Conservation (phyloP, 2,113 vertebrate genomes). For the Myotis yumanensis region DNA sequence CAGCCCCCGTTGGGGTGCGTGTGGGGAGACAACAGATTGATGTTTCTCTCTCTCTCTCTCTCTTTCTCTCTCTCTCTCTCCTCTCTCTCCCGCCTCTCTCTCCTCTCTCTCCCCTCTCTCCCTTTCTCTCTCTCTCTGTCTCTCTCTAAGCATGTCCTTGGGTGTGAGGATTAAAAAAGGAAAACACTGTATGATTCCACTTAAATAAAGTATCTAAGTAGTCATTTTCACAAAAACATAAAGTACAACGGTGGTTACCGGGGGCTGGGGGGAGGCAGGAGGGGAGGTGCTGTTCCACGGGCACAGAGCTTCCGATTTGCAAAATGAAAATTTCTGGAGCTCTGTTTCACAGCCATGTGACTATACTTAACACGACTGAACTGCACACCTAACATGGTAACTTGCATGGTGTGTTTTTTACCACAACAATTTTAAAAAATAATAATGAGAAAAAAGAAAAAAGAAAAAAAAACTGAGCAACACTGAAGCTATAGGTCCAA, state of each 20-base stretch:
- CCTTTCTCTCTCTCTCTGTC: background rate
- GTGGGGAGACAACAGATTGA: background rate
- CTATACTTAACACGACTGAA: background rate
- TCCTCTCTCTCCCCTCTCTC: background rate
- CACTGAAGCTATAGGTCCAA: background rate
- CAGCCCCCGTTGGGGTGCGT: background rate
- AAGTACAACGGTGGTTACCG: background rate
- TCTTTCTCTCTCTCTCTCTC: background rate
- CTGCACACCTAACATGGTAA: background rate
- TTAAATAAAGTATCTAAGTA: background rate
- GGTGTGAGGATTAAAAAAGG: background rate
- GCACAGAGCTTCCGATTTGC: background rate
- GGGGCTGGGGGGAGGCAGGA: background rate
- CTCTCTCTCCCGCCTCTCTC: background rate
- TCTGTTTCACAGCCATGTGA: background rate
- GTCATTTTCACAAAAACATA: background rate
- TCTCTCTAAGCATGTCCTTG: background rate
- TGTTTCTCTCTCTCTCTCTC: background rate
- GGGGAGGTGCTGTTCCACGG: background rate
- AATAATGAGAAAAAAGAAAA: background rate
- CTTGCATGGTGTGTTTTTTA: background rate
- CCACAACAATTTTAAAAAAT: background rate
- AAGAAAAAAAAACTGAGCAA: background rate
- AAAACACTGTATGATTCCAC: background rate
- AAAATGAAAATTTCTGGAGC: conserved; percentile 23